Conservation (phyloP, 2,797 vertebrate genomes). For the Ibycter americanus region DNA sequence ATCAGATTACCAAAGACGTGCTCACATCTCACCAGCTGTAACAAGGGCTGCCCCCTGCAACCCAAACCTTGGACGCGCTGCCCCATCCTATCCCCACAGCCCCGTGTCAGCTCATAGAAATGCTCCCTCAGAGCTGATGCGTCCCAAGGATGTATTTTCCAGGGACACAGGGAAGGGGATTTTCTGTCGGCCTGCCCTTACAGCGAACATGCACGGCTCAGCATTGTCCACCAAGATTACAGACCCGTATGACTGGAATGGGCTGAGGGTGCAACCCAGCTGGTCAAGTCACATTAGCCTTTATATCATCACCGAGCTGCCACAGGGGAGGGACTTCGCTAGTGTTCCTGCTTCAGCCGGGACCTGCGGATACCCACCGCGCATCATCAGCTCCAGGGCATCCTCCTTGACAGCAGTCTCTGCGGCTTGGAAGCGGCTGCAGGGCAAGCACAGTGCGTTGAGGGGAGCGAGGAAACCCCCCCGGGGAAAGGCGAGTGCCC, state of each 20-base stretch:
- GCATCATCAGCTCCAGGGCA: slow-evolving; percentile 84
- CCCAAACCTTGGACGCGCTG: not conserved
- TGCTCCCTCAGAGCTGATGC: slow-evolving; percentile 24
- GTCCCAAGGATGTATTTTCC: not conserved
- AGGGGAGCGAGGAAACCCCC: not conserved
- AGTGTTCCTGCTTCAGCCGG: too few relatives aligned
- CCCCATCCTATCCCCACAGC: slow-evolving; percentile 54
- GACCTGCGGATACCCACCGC: slow-evolving; percentile 75
- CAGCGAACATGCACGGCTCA: slow-evolving; percentile 81
- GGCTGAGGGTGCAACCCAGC: slow-evolving; percentile 65
- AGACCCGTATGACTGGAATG: slow-evolving; percentile 76
- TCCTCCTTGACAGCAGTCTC: slow-evolving; percentile 86
- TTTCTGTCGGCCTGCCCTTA: slow-evolving; percentile 89
- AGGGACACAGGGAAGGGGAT: not conserved
- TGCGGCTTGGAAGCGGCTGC: slow-evolving; percentile 82
- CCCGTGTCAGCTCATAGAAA: not conserved
- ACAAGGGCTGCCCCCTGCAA: slow-evolving; percentile 1
- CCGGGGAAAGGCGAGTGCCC: rapidly evolving
- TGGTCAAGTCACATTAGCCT: slow-evolving; percentile 84
- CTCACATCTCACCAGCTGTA: slow-evolving; percentile 73
- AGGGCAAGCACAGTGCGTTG: not conserved
- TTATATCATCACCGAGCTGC: slow-evolving; percentile 84
- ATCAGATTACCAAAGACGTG: slow-evolving; percentile 86
- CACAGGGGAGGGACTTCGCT: not conserved
- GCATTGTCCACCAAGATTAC: slow-evolving; percentile 89